A percentile compares a stretch with the other conserved stretches of the same genome.
Evolutionary conservation across 2,797 vertebrate species (phyloP).

Genomic region (Mustela erminea): DNA sequence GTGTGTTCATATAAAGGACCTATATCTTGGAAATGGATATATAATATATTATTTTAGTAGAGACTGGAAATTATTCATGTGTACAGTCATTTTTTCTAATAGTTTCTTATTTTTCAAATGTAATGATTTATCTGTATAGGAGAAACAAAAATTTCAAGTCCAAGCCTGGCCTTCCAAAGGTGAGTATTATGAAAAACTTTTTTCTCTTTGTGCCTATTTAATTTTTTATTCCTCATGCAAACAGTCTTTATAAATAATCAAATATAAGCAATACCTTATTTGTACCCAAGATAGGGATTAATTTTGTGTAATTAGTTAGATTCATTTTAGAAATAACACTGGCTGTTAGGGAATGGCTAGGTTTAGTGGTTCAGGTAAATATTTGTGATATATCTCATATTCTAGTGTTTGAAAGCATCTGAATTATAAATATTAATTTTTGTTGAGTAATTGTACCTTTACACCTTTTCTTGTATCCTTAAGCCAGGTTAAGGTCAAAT

Average conservation of each 20-base stretch:
- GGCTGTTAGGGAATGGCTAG: constrained; percentile 7
- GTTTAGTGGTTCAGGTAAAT: constrained; percentile 46
- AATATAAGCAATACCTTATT: constrained; percentile 29
- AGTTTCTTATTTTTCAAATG: neutral
- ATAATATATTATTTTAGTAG: neutral
- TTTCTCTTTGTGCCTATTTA: neutral
- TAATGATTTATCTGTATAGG: constrained; percentile 88
- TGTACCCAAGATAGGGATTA: constrained; percentile 12
- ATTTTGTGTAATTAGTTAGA: neutral
- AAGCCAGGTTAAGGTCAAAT: constrained; percentile 18
- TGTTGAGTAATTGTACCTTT: constrained; percentile 31
- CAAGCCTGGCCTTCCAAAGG: constrained; percentile 96
- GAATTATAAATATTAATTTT: constrained; percentile 37
- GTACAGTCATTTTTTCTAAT: constrained; percentile 39
- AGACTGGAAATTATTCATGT: constrained; percentile 48
- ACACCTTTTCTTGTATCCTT: constrained; percentile 32
- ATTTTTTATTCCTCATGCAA: constrained; percentile 40
- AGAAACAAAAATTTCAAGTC: constrained; percentile 96
- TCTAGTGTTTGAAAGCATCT: constrained; percentile 35
- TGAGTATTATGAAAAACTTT: constrained; percentile 82
- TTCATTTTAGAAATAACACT: constrained; percentile 37
- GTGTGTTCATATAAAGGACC: neutral
- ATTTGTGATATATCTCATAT: constrained; percentile 10
- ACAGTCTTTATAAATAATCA: neutral
- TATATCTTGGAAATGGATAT: neutral